phyloP scores from a whole-genome alignment of 2,888 invertebrate species.

The Noctua fimbriata region DNA sequence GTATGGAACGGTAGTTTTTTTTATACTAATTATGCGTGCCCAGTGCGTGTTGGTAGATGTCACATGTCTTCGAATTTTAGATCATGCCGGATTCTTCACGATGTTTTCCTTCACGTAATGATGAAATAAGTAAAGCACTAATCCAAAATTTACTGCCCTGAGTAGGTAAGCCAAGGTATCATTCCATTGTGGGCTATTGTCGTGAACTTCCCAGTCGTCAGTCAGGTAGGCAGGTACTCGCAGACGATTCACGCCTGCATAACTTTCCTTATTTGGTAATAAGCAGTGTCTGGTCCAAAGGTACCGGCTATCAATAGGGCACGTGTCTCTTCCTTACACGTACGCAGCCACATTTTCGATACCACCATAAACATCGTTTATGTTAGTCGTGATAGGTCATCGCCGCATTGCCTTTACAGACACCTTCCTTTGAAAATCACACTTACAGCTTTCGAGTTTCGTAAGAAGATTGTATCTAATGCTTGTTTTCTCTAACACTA shows the following conservation, averaged over 20 bases:
- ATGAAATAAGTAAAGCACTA: no score
- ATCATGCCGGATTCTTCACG: background rate
- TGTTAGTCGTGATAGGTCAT: constrained; percentile 56
- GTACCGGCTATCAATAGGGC: background rate
- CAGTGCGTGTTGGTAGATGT: background rate
- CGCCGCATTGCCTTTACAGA: constrained; percentile 9
- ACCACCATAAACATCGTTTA: background rate
- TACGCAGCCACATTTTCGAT: constrained; percentile 5
- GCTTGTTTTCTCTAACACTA: background rate
- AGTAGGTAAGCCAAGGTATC: no score
- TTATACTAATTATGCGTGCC: background rate
- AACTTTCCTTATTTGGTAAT: constrained; percentile 33
- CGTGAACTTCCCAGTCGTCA: no score
- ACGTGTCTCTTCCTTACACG: constrained; percentile 24
- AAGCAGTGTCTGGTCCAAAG: constrained; percentile 12
- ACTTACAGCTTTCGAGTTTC: constrained; percentile 35
- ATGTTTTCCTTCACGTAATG: background rate
- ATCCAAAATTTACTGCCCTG: no score
- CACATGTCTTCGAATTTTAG: background rate
- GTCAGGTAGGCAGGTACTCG: no score
- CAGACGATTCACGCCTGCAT: background rate
- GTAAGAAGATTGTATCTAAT: constrained; percentile 15
- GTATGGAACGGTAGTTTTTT: no score
- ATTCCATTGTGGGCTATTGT: no score
- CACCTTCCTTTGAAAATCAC: constrained; percentile 18